Evolutionary conservation across 92 coral and sea anemone species (phyloP).

Genomic region (Paragorgia papillata): DNA sequence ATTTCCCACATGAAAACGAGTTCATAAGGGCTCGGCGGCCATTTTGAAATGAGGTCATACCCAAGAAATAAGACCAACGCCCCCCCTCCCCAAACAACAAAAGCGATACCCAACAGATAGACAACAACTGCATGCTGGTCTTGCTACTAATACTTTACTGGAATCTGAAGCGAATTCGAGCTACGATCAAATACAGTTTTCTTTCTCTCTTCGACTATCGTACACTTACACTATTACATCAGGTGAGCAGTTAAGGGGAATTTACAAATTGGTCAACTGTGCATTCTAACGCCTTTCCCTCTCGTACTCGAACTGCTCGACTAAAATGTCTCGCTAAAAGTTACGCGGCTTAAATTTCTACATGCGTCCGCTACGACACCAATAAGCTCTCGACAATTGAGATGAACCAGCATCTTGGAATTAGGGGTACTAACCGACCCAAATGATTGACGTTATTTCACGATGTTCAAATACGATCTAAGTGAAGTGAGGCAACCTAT

Average conservation of each 20-base stretch:
- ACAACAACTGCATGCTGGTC: slow-evolving; percentile 22
- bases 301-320: slow-evolving; percentile 49
- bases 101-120: too few relatives aligned
- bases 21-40: too few relatives aligned
- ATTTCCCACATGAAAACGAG: too few relatives aligned
- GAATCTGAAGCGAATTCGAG: slow-evolving; percentile 52
- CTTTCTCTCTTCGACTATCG: slow-evolving; percentile 39
- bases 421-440: slow-evolving; percentile 31
- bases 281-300: slow-evolving; percentile 35
- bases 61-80: too few relatives aligned
- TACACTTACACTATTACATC: slow-evolving; percentile 54
- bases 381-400: slow-evolving; percentile 43
- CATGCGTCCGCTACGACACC: slow-evolving; percentile 47
- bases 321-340: slow-evolving; percentile 34
- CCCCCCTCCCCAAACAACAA: too few relatives aligned
- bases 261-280: slow-evolving; percentile 51
- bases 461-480: slow-evolving; percentile 15
- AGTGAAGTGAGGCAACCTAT: slow-evolving; percentile 3
- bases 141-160: slow-evolving; percentile 48
- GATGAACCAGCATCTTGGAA: slow-evolving; percentile 53
- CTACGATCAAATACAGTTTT: slow-evolving; percentile 48
- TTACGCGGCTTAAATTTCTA: slow-evolving; percentile 46
- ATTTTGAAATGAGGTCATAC: too few relatives aligned
- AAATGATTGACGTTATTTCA: slow-evolving; percentile 15
- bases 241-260: slow-evolving; percentile 46